Conservation (phyloP, 1,140 invertebrate species). For the Hydropsyche tenuis region DNA sequence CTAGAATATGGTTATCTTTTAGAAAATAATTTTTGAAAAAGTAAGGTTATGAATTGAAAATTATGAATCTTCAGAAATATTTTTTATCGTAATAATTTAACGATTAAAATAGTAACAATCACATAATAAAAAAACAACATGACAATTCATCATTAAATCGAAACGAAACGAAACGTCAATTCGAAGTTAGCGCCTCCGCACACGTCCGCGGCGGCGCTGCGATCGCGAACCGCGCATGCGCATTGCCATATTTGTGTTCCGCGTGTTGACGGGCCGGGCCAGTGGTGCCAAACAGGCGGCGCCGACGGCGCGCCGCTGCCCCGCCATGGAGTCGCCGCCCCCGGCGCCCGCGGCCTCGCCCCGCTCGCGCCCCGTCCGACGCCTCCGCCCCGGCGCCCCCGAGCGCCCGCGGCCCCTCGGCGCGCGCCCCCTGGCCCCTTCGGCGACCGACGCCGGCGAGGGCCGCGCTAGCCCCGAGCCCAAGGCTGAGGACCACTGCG, state of each 20-base stretch:
- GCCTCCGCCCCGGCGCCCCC: background rate
- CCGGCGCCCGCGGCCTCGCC: background rate
- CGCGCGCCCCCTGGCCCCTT: background rate
- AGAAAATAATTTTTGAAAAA: too few relatives aligned
- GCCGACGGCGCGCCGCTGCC: background rate
- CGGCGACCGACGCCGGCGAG: background rate
- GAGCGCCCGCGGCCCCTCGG: background rate
- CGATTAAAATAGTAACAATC: too few relatives aligned
- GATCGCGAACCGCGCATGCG: background rate
- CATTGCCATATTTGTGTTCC: background rate
- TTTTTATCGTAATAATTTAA: too few relatives aligned
- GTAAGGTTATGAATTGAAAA: too few relatives aligned
- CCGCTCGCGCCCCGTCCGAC: background rate
- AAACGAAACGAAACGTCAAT: too few relatives aligned
- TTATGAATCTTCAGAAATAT: too few relatives aligned
- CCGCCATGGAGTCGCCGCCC: background rate
- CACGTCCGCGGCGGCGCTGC: background rate
- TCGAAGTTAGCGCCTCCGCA: background rate
- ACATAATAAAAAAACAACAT: too few relatives aligned
- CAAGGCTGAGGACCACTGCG: conserved; percentile 4
- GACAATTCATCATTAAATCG: too few relatives aligned
- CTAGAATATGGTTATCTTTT: too few relatives aligned
- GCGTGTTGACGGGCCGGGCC: conserved; percentile 18
- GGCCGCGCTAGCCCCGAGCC: conserved; percentile 9
- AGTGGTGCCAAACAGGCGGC: conserved; percentile 23